Base-by-base conservation (phyloP, 1,140 invertebrate genomes). In the Hypothenemus hampei region DNA sequence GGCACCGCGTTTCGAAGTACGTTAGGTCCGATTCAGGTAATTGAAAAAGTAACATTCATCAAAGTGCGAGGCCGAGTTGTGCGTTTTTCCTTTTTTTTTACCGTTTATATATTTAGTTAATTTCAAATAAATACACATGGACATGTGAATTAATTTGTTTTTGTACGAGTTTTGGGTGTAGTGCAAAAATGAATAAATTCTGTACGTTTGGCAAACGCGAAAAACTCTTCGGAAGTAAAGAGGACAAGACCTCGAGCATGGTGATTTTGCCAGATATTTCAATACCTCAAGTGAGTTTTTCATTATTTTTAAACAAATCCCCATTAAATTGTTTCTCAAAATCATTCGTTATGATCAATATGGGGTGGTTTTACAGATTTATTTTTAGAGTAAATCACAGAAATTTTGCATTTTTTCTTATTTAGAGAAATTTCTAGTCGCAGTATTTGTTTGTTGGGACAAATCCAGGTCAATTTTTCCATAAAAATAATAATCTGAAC, bases 201-300 rank as follows among this genome's bases (percentile, higher is more conserved):
- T 59, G 60, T 33, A 58, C 58, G 20, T 65, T 57, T 51, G 52
- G 36, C 10, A 61, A 62, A 44, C 46, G 44, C 53, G 60, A 63
- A 16, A 58, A 58, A 29, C 29, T 50, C 4, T 58, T 53, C 31
- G 49, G 40, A 7, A 24, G 50, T 16, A 29, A 52, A 15, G 37
- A 33, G 43, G 58, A 64, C 24, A 36, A 16, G n/a, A 20, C 11
- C 13, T 6, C 36, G 10, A 41, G 13, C 21, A 62, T 68, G 64
- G 37, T 68, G 52, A 36, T 66, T n/a, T 44, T 68, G 23, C 66
- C 66, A 16, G 66, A 68, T 24, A 64, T 68, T 20, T 63, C 45
- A 31, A 57, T 68, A 26, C 66, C 64, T 11, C 66, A 68, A 59
- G 66, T 68, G 52, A 60, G 58, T 51, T 13, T 43, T 10, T 11